These are phyloP conservation scores for Eupeodes latifasciatus DNA, from an alignment of 2,888 invertebrate species.

Conservation along the genomic window DNA sequence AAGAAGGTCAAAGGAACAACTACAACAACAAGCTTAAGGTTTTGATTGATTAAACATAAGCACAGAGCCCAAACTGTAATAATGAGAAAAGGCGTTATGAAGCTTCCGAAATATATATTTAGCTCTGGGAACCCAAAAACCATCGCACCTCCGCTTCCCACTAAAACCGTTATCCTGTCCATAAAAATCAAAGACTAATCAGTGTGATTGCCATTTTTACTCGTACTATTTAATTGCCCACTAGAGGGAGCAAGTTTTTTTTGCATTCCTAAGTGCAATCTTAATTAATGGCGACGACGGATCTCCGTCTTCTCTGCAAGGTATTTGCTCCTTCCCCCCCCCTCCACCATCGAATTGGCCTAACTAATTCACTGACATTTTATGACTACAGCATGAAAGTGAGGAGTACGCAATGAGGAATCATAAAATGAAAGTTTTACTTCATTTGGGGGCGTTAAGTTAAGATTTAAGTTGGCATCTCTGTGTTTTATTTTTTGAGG, in stretches of 20 bases:
- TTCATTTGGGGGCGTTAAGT: constrained; percentile 48
- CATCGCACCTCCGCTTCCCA: no score
- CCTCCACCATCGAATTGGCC: constrained; percentile 4
- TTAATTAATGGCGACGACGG: constrained; percentile 56
- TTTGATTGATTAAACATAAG: constrained; percentile 67
- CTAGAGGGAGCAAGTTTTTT: constrained; percentile 37
- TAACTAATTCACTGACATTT: constrained; percentile 35
- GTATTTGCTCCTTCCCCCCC: not conserved
- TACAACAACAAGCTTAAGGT: constrained; percentile 28
- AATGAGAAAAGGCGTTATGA: constrained; percentile 32
- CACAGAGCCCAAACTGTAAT: constrained; percentile 1
- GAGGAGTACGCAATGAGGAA: constrained; percentile 22
- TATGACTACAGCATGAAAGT: not conserved
- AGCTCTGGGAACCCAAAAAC: no score
- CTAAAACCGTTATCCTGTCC: not conserved
- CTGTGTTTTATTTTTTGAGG: not conserved
- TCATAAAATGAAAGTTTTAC: constrained; percentile 62
- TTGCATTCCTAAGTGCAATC: constrained; percentile 68
- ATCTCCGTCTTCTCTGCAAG: not conserved
- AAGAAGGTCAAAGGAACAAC: constrained; percentile 31
- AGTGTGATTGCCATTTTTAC: constrained; percentile 58
- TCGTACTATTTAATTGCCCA: constrained; percentile 48
- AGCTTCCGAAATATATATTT: not conserved
- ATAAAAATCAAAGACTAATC: constrained; percentile 68
- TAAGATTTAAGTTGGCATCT: constrained; percentile 1